phyloP scores from a whole-genome alignment of 2,888 invertebrate species.

The Rhagonycha fulva region DNA sequence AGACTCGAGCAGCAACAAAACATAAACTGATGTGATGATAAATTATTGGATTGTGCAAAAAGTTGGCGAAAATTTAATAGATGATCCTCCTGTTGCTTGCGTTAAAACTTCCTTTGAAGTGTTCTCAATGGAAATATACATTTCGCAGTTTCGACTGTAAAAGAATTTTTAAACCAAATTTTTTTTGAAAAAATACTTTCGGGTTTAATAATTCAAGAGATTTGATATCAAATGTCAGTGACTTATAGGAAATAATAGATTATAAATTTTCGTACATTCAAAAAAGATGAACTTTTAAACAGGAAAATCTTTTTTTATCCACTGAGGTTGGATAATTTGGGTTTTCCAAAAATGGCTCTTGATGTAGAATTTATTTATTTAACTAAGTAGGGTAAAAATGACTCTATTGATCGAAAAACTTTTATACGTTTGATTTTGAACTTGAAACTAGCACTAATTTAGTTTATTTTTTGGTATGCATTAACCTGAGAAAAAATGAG shows the following conservation, averaged over 20 bases:
- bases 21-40: neutral
- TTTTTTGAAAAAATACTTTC: neutral
- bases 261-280: no score
- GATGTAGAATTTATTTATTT: no score
- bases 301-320: no score
- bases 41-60: neutral
- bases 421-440: no score
- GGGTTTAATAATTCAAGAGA: neutral
- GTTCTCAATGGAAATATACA: neutral
- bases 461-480: no score
- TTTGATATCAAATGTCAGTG: neutral
- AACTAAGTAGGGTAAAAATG: no score
- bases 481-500: no score
- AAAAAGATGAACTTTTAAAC: no score
- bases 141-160: neutral
- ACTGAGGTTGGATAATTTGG: no score
- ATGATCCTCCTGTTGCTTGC: neutral
- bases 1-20: neutral
- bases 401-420: no score
- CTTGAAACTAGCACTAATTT: no score
- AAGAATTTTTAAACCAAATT: neutral
- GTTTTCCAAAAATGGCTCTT: no score
- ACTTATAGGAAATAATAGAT: neutral
- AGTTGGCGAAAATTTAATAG: neutral
- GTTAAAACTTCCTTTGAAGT: neutral